Conservation (phyloP, 2,113 vertebrate genomes). For the Odocoileus virginianus region DNA sequence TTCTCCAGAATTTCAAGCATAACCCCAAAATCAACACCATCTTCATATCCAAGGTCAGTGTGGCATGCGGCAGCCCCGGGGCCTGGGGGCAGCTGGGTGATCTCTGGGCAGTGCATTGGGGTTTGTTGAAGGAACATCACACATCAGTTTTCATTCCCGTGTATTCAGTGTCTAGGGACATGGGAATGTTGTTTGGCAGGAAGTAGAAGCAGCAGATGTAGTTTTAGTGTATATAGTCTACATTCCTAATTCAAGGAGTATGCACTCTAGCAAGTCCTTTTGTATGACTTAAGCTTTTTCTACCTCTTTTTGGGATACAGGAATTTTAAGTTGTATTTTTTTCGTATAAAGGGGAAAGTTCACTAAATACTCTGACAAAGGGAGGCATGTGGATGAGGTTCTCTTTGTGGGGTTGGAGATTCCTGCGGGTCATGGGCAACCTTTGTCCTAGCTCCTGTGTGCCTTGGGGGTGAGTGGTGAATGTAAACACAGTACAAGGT, state of each 20-base stretch:
- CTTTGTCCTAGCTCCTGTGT: neutral
- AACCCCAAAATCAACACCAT: slow-evolving; percentile 99
- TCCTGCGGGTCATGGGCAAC: rapidly evolving
- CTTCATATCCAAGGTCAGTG: slow-evolving; percentile 96
- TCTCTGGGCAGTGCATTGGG: neutral
- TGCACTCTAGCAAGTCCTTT: neutral
- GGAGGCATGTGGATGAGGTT: neutral
- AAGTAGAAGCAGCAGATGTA: neutral
- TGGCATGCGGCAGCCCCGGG: rapidly evolving
- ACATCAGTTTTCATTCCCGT: rapidly evolving
- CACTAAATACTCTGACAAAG: neutral
- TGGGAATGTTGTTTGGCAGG: neutral
- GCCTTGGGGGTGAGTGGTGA: neutral
- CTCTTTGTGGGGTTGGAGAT: neutral
- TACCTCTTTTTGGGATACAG: neutral
- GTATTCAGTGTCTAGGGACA: neutral
- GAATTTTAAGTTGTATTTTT: neutral
- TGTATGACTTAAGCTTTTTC: neutral
- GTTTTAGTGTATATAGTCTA: neutral
- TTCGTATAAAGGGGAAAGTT: neutral
- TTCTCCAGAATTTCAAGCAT: slow-evolving; percentile 98
- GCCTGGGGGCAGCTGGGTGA: neutral
- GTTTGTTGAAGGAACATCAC: neutral
- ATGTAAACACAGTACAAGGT: neutral
- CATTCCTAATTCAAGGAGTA: neutral